Evolutionary conservation across 2,113 vertebrate genomes (phyloP), one percentile per base, ranked within the genome.

Genomic region (Lynx canadensis): DNA sequence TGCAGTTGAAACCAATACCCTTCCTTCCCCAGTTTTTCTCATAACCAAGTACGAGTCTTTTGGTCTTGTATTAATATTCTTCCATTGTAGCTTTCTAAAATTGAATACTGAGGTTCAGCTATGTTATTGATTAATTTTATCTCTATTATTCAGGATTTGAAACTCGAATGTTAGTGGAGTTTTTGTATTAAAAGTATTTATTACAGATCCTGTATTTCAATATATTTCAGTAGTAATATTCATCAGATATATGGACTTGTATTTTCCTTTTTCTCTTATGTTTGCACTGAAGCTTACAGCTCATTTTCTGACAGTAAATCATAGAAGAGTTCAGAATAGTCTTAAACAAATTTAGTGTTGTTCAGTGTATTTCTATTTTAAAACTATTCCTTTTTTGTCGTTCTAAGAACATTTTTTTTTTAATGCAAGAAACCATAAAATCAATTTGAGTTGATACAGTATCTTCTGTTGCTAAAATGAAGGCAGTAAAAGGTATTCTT

Each of bases 241-340:
- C 31, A 78, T 38, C 82, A 91, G 45, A 31, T 84, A 16, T 50
- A 36, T 86, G 11, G 18, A n/a, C n/a, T 74, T 63, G 4, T 5
- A 63, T 80, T 97, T 97, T 60, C 10, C 21, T 94, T 93, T 95
- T 78, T 80, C 11, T 92, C 52, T 94, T 89, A 92, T 66, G 68
- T 92, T 89, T 94, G 45, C 33, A 36, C 18, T 66, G 31, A 15
- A 31, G 23, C 33, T 88, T 96, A 78, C 1, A 93, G 27, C 16
- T 68, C 60, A 84, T 69, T 93, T 81, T 93, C 25, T 89, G 81
- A 19, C 16, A 81, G 1, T 81, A 92, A 94, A 52, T 63, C 7
- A 65, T 57, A 13, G 23, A 36, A 73, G 82, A 60, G 31, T 82
- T 89, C 73, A 52, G 31, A 86, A 71, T 86, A 91, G 52, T 92